Base-by-base conservation (phyloP, 2,797 vertebrate genomes). In the Phataginus tricuspis region DNA sequence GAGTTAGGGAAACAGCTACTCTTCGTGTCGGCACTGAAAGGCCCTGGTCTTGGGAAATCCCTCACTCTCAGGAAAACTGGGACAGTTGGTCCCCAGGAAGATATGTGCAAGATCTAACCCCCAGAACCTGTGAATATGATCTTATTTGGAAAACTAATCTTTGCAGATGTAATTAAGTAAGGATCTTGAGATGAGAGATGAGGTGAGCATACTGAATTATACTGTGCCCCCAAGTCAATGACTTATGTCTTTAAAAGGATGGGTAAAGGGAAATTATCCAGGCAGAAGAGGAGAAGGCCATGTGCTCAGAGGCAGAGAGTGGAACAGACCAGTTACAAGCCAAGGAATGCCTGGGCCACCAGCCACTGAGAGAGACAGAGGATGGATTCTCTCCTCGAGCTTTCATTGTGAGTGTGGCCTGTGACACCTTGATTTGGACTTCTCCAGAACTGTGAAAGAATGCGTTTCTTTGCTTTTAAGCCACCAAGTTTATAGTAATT, bases 301-400 rank as follows among this genome's bases (percentile, higher is more conserved):
- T 2, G 25, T 1, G 34, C 16, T 18, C 37, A 64, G 34, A 61
- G 53, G 2, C n/a, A 14, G 37, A 69, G 15, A 13, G 5, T 14
- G 15, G 10, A 31, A 8, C 1, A 14, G 29, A 11, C 31, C 12
- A 0, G 11, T 55, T 12, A 14, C 4, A n/a, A 25, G 39, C 11
- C 15, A 19, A 12, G 66, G 57, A 29, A 7, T 7, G 0, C 9
- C 4, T 5, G 49, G 2, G 31, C 31, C 71, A 15, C 4, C 13
- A 4, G 61, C 12, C 27, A 18, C 34, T 6, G 0, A 34, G 42
- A 49, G n/a, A 66, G 23, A 29, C 7, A 0, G 69, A 66, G 31
- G 53, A 0, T 2, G 21, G 25, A 4, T 9, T 88, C 59, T 23
- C 19, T 14, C 29, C 10, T 4, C 10, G 15, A 64, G 34, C 61